Percentiles rank a stretch among this genome's conserved stretches.
Evolutionary conservation across 2,113 vertebrate species (phyloP).

Genomic region (Cavia aperea): DNA sequence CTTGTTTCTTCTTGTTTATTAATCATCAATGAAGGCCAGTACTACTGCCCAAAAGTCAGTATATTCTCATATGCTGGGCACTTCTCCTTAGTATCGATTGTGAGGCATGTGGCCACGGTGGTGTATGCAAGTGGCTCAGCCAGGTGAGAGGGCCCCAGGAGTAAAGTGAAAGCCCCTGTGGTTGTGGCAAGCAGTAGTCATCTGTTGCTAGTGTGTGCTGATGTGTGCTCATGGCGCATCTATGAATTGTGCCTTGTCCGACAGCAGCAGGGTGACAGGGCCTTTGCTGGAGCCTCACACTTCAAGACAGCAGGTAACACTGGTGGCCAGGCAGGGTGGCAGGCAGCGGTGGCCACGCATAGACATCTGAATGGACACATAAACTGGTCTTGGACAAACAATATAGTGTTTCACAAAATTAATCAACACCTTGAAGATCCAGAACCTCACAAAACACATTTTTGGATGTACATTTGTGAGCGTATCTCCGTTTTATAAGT

Average conservation of each 20-base stretch:
- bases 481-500: neutral
- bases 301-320: neutral
- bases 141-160: neutral
- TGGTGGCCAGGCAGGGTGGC: neutral
- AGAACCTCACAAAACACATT: neutral
- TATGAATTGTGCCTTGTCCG: neutral
- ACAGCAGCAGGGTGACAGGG: neutral
- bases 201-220: neutral
- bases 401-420: neutral
- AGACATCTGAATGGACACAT: neutral
- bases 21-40: neutral
- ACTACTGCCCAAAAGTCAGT: neutral
- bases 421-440: neutral
- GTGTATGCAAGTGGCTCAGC: neutral
- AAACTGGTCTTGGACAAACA: neutral
- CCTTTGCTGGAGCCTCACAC: neutral
- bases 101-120: neutral
- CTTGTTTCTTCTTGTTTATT: neutral
- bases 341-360: neutral
- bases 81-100: neutral
- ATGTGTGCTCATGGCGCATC: neutral
- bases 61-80: rapidly evolving
- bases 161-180: neutral
- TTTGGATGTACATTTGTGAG: neutral
- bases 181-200: neutral